Evolutionary conservation across 2,888 invertebrate genomes (phyloP).

Genomic region (Plebejus anna): DNA sequence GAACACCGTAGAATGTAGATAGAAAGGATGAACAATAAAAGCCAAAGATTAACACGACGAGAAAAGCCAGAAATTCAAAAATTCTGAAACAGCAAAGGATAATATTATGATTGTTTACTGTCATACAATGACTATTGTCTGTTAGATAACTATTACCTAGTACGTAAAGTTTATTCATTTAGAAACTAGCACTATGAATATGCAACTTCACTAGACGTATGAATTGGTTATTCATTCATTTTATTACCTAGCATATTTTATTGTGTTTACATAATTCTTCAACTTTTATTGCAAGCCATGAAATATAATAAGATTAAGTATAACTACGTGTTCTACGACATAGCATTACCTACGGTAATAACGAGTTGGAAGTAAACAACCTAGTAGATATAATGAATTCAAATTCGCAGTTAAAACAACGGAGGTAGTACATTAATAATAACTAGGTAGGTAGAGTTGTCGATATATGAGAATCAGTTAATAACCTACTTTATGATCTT

Average conservation of each 20-base stretch:
- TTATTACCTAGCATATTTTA: neutral
- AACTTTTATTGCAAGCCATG: neutral
- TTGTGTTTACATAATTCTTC: neutral
- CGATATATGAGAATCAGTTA: neutral
- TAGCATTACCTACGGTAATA: neutral
- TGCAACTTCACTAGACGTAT: neutral
- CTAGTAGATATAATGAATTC: neutral
- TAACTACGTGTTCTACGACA: neutral
- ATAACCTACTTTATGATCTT: neutral
- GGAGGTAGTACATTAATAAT: neutral
- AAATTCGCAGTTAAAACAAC: slow-evolving; percentile 9
- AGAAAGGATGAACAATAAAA: too few species aligned
- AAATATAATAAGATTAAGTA: neutral
- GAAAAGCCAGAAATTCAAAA: neutral
- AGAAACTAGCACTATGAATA: neutral
- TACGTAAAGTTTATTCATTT: neutral
- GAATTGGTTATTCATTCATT: neutral
- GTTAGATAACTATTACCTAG: neutral
- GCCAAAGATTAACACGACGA: neutral
- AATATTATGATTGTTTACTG: neutral
- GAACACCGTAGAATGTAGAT: neutral
- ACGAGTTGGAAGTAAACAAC: neutral
- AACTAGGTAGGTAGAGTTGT: neutral
- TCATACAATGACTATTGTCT: neutral
- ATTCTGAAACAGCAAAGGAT: neutral